Conservation (phyloP, 2,113 vertebrate genomes). For the Brachyistius frenatus region DNA sequence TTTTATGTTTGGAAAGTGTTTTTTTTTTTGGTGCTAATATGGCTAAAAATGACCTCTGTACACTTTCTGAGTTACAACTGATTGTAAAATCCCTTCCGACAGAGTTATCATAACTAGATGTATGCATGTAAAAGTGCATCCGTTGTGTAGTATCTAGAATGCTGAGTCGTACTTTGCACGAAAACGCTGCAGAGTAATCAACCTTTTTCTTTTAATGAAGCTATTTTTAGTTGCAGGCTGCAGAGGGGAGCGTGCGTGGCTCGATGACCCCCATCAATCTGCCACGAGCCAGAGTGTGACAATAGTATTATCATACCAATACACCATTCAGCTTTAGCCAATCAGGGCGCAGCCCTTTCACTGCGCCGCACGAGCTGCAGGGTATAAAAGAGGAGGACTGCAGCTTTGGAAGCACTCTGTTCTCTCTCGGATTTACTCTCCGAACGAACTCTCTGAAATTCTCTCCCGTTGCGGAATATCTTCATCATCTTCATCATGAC, state of each 20-base stretch:
- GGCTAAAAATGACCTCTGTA: neutral
- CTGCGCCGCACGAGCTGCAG: conserved; percentile 63
- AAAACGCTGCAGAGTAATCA: conserved; percentile 17
- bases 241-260: conserved; percentile 41
- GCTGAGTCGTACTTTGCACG: neutral
- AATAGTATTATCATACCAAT: conserved; percentile 87
- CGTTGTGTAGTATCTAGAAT: no score
- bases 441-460: neutral
- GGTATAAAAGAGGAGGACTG: conserved; percentile 71
- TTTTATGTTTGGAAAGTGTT: no score
- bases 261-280: conserved; percentile 82
- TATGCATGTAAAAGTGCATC: neutral
- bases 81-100: neutral
- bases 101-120: neutral
- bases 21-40: no score
- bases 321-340: conserved; percentile 73
- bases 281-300: conserved; percentile 84
- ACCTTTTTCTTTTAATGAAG: conserved; percentile 39
- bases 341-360: conserved; percentile 75
- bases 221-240: conserved; percentile 62
- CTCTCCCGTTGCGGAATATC: conserved; percentile 61
- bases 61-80: neutral
- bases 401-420: conserved; percentile 7
- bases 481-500: conserved; percentile 78
- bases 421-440: conserved; percentile 52